phyloP scores from a whole-genome alignment of 2,113 vertebrate genomes.

The Rhinoderma darwinii region DNA sequence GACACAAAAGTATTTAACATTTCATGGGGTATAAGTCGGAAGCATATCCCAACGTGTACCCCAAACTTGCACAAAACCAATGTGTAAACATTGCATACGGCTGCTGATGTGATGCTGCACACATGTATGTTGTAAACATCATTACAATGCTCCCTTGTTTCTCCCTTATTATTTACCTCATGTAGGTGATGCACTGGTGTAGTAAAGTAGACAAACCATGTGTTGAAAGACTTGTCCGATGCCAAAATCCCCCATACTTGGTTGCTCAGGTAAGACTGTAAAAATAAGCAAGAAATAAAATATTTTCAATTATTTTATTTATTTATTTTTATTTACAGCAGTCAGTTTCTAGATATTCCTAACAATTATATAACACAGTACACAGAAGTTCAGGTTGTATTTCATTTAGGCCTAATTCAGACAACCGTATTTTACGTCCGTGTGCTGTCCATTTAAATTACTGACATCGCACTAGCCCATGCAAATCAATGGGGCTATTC shows the following conservation, averaged over 20 bases:
- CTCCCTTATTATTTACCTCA: not conserved
- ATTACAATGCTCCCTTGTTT: not conserved
- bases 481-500: too few species aligned
- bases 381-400: not conserved
- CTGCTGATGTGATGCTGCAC: not conserved
- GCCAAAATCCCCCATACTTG: slow-evolving; percentile 58
- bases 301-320: not conserved
- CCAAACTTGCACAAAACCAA: not conserved
- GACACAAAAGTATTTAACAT: too few species aligned
- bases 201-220: slow-evolving; percentile 59
- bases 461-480: too few species aligned
- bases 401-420: too few species aligned
- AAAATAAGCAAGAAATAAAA: not conserved
- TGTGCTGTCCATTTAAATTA: too few species aligned
- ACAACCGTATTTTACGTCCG: too few species aligned
- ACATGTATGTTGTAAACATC: not conserved
- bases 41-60: too few species aligned
- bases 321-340: not conserved
- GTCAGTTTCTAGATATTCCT: not conserved
- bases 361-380: not conserved
- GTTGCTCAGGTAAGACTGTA: slow-evolving; percentile 52
- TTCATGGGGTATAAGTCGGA: too few species aligned
- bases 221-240: slow-evolving; percentile 55
- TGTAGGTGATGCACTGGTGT: slow-evolving; percentile 60
- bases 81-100: not conserved